Percentiles rank a stretch among this genome's conserved stretches.
These are phyloP conservation scores for Ptilorrhoa leucosticta DNA, from an alignment of 2,113 vertebrate genomes.

Conservation along the genomic window DNA sequence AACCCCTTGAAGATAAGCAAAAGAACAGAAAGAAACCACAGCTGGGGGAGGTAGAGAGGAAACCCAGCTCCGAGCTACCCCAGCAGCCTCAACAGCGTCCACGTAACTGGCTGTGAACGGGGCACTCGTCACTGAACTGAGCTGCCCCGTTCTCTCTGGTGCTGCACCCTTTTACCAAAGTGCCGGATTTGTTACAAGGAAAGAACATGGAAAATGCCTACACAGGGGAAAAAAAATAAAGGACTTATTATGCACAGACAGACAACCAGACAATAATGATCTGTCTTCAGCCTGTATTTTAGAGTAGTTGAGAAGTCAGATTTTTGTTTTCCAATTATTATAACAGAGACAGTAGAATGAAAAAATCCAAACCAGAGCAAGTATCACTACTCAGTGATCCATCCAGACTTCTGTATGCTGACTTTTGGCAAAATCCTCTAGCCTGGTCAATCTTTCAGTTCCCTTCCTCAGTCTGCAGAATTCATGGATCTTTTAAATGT, in stretches of 20 bases:
- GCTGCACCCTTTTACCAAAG: not conserved
- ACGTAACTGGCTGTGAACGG: fast-evolving
- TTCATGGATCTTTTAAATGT: not conserved
- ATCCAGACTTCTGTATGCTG: too few species aligned
- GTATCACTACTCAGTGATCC: not conserved
- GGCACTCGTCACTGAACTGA: fast-evolving
- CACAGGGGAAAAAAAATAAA: not conserved
- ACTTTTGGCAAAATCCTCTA: not conserved
- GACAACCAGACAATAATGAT: not conserved
- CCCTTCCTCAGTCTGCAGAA: not conserved
- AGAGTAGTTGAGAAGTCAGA: not conserved
- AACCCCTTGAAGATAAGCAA: not conserved
- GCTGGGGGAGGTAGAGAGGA: not conserved
- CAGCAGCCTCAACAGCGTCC: fast-evolving
- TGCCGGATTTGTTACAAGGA: not conserved
- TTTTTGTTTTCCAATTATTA: not conserved
- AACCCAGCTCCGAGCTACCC: fast-evolving
- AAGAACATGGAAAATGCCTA: not conserved
- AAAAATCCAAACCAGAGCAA: not conserved
- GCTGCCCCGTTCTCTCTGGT: fast-evolving
- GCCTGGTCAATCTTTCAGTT: not conserved
- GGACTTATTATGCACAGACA: fast-evolving
- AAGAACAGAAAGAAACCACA: not conserved
- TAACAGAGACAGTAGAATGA: not conserved
- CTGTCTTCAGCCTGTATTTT: not conserved